Percentiles rank a stretch among this genome's conserved stretches.
phyloP scores from a whole-genome alignment of 2,797 vertebrate species.

The Pseudochirops cupreus region DNA sequence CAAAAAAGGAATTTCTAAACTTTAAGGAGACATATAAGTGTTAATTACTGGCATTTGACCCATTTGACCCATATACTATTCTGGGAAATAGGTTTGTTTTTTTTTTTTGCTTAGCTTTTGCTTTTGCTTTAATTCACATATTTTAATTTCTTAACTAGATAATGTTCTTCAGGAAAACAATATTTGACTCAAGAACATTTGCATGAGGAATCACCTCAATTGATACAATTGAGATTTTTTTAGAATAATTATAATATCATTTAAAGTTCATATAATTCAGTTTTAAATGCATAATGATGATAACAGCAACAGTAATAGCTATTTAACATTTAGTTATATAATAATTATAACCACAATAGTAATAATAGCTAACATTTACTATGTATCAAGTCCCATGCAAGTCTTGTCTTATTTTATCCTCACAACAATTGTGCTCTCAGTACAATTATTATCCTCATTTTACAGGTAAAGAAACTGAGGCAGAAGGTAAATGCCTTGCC shows the following conservation, averaged over 20 bases:
- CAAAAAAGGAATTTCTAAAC: neutral
- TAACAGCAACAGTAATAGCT: neutral
- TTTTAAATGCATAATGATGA: neutral
- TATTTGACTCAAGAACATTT: neutral
- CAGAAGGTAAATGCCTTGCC: neutral
- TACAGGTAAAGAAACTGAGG: neutral
- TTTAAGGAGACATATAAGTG: neutral
- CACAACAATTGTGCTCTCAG: neutral
- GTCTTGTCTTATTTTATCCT: neutral
- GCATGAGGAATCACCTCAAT: neutral
- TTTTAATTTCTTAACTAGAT: neutral
- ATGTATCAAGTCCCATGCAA: neutral
- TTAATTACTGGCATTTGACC: neutral
- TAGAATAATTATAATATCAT: neutral
- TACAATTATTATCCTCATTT: neutral
- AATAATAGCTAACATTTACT: neutral
- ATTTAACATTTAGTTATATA: neutral
- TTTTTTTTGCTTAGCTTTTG: neutral
- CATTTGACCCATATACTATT: neutral
- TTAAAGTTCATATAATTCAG: neutral
- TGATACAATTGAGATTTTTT: constrained; percentile 9
- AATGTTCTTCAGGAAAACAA: neutral
- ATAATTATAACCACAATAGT: neutral
- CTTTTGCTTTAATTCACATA: neutral
- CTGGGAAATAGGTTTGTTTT: neutral